Percentiles rank a stretch among this genome's conserved stretches.
phyloP scores from a whole-genome alignment of 2,888 invertebrate genomes.

The Mesodorylaimus sp. region DNA sequence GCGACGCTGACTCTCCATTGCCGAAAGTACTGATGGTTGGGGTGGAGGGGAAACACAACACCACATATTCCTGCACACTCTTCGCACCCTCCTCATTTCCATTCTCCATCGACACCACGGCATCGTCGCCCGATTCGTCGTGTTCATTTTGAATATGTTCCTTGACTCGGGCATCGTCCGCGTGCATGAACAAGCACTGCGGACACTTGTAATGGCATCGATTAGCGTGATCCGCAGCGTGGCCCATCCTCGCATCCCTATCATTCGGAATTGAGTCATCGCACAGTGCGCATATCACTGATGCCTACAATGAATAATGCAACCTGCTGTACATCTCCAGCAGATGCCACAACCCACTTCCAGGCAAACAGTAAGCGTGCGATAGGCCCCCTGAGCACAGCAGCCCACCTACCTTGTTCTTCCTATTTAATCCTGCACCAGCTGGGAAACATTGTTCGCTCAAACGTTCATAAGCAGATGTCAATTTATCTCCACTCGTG shows the following conservation, averaged over 20 bases:
- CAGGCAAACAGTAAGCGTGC: no score
- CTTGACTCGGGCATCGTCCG: not conserved
- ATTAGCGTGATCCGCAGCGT: not conserved
- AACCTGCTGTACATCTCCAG: no score
- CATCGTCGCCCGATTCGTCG: not conserved
- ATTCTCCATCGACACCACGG: not conserved
- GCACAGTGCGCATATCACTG: not conserved
- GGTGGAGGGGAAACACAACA: no score
- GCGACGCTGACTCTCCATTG: not conserved
- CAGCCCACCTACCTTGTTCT: not conserved
- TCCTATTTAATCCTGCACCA: not conserved
- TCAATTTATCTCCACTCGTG: not conserved
- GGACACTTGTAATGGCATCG: conserved; percentile 1
- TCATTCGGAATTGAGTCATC: not conserved
- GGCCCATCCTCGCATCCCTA: not conserved
- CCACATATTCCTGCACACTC: not conserved
- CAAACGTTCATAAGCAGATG: conserved; percentile 4
- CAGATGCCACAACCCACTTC: no score
- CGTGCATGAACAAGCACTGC: not conserved
- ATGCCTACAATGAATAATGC: not conserved
- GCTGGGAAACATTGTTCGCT: conserved; percentile 2
- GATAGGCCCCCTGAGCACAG: no score
- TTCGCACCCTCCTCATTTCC: not conserved
- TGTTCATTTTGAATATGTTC: not conserved
- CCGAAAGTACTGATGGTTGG: no score